phyloP scores from a whole-genome alignment of 2,888 invertebrate species.

The Cerceris rybyensis region DNA sequence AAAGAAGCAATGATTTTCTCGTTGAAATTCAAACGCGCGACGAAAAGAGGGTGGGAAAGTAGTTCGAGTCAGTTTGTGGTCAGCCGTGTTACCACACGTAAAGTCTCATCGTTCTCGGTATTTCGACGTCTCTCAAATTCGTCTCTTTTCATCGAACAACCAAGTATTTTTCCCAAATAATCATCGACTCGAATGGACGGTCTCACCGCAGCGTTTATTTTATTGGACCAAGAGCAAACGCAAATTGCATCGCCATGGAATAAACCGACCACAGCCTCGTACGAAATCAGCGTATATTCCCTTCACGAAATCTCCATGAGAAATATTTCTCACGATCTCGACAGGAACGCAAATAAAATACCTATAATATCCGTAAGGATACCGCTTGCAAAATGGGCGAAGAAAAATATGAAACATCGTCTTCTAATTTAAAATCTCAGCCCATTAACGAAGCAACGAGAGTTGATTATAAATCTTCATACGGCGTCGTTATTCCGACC shows the following conservation, averaged over 20 bases:
- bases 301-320: too few relatives aligned
- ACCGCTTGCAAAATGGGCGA: neutral
- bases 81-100: conserved; percentile 39
- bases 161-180: neutral
- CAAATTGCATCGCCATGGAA: neutral
- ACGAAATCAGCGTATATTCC: too few relatives aligned
- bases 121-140: neutral
- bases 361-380: neutral
- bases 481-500: conserved; percentile 1
- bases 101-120: neutral
- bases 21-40: neutral
- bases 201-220: neutral
- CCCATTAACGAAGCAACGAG: conserved; percentile 11
- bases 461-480: conserved; percentile 19
- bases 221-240: neutral
- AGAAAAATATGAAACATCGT: neutral
- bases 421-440: neutral
- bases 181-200: neutral
- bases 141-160: neutral
- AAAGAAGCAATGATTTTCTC: neutral
- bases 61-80: conserved; percentile 59
- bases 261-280: neutral
- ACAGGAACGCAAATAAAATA: neutral
- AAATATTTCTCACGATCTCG: neutral
- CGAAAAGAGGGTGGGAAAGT: conserved; percentile 47